A percentile compares a stretch with the other conserved stretches of the same genome.
phyloP scores from a whole-genome alignment of 2,797 vertebrate genomes.

The Basileuterus tristriatus region DNA sequence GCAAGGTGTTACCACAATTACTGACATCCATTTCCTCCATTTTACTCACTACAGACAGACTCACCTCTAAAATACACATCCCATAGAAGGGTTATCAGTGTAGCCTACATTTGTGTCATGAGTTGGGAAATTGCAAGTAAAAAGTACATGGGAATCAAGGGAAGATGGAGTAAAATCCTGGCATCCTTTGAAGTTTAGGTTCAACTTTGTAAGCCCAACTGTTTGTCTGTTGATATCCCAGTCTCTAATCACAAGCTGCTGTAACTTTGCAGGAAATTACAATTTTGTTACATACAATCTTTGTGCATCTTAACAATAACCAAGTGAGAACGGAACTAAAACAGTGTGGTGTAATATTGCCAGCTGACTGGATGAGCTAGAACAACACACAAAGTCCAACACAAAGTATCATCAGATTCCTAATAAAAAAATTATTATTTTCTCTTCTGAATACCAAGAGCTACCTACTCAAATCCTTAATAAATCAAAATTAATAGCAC shows the following conservation, averaged over 20 bases:
- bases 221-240: not conserved
- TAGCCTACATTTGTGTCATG: not conserved
- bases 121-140: not conserved
- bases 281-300: not conserved
- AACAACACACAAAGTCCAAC: not conserved
- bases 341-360: rapidly evolving
- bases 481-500: not conserved
- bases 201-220: not conserved
- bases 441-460: not conserved
- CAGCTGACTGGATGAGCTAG: not conserved
- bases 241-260: not conserved
- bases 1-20: not conserved
- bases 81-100: not conserved
- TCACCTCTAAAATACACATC: not conserved
- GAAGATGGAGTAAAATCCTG: not conserved
- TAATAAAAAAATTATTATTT: rapidly evolving
- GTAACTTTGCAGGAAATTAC: not conserved
- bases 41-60: not conserved
- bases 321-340: not conserved
- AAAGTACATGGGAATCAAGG: not conserved
- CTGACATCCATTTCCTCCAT: not conserved
- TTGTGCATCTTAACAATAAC: not conserved
- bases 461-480: not conserved
- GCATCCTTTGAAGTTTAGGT: not conserved
- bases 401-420: not conserved